Evolutionary conservation across 2,797 vertebrate genomes (phyloP).

Genomic region (Sitta carolinensis): DNA sequence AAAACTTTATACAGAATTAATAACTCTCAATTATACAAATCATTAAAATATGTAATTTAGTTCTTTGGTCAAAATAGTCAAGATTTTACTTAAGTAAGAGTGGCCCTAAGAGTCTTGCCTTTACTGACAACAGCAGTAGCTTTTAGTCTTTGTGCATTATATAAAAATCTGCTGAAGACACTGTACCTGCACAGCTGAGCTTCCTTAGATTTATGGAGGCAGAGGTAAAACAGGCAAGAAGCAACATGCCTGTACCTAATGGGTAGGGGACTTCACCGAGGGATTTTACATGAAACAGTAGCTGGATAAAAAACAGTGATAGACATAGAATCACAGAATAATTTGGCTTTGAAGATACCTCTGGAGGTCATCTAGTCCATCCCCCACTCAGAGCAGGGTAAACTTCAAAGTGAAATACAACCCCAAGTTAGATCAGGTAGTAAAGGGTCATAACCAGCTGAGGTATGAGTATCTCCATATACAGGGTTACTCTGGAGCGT

Average conservation of each 20-base stretch:
- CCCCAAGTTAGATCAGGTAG: constrained; percentile 45
- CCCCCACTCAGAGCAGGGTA: neutral
- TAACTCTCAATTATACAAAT: neutral
- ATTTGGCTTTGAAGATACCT: constrained; percentile 65
- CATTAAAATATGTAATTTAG: neutral
- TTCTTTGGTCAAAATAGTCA: neutral
- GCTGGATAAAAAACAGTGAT: constrained; percentile 58
- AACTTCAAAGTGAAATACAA: constrained; percentile 66
- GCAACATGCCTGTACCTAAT: constrained; percentile 41
- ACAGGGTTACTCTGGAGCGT: neutral
- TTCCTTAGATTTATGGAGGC: constrained; percentile 53
- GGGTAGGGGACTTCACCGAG: constrained; percentile 14
- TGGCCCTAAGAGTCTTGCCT: neutral
- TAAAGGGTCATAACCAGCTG: constrained; percentile 13
- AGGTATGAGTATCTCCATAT: neutral
- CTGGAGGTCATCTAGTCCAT: constrained; percentile 56
- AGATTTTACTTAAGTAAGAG: neutral
- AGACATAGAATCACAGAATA: constrained; percentile 41
- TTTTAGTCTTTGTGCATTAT: constrained; percentile 31
- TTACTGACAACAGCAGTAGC: neutral
- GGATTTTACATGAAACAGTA: constrained; percentile 67
- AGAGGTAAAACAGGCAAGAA: constrained; percentile 50
- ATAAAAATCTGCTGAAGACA: constrained; percentile 16
- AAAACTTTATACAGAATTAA: neutral
- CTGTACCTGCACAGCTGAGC: neutral